Evolutionary conservation across 2,797 vertebrate genomes (phyloP), one percentile per base, ranked within the genome.

Genomic region (Ara ararauna): DNA sequence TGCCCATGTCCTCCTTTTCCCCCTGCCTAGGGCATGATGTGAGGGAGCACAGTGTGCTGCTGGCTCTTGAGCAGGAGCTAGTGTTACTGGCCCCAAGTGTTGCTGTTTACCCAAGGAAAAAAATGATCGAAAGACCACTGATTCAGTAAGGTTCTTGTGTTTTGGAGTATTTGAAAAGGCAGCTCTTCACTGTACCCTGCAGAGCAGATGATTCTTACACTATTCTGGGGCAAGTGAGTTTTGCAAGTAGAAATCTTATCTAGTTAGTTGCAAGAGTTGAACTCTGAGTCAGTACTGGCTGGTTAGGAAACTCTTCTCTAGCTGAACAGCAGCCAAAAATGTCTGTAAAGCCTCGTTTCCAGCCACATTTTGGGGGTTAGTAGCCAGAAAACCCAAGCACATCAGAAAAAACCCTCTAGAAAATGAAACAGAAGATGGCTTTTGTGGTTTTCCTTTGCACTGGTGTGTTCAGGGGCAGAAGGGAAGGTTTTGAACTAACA

Each of bases 291-390:
- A 87, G 42, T 44, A 71, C 30, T 77, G 27, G 7, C 42, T 83
- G 64, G 29, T 65, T 85, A 89, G 91, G 72, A 91, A 88, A 84
- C 14, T 47, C 13, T 47, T 50, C 58, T 89, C 26, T 67, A 73
- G 50, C 53, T 80, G 73, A 95, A 84, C 10, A 8, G 50, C 86
- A 86, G 80, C 73, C 27, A 90, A 88, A 91, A 40, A 65, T 60
- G n/a, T 86, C 73, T 84, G 48, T 45, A 72, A 83, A 91, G 34
- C 50, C 42, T 85, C 54, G 5, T 90, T 95, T 94, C 66, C 73
- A 91, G 79, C 4, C 40, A 93, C n/a, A 4, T 42, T 84, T 90
- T 84, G 36, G 4, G 13, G 22, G n/a, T 91, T 56, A 75, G 60
- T 3, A 22, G 64, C 62, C 66, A 91, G 70, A 91, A 92, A 92